A percentile compares a stretch with the other conserved stretches of the same genome.
Conservation (phyloP, 92 coral and sea anemone genomes). For the Chrysogorgia sp. region DNA sequence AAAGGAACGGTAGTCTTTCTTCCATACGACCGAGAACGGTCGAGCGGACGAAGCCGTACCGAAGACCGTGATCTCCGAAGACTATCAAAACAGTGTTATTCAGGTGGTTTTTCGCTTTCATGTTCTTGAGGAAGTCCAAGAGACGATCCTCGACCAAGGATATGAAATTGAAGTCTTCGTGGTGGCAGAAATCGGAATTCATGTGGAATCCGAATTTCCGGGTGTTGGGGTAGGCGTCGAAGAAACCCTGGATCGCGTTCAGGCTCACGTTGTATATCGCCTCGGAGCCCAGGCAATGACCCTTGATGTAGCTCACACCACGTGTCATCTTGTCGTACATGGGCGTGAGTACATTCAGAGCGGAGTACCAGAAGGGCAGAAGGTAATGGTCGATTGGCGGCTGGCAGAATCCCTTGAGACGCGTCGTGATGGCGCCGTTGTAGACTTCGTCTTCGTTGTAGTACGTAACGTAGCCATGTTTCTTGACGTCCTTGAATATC, state of each 20-base stretch:
- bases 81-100: slow-evolving; percentile 73
- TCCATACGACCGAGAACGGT: slow-evolving; percentile 90
- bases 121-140: slow-evolving; percentile 55
- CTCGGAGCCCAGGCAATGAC: slow-evolving; percentile 71
- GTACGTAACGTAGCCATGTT: slow-evolving; percentile 72
- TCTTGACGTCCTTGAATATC: slow-evolving; percentile 67
- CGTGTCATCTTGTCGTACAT: slow-evolving; percentile 52
- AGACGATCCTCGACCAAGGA: slow-evolving; percentile 75
- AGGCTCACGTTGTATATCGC: slow-evolving; percentile 80
- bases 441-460: slow-evolving; percentile 80
- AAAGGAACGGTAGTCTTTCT: slow-evolving; percentile 91
- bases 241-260: slow-evolving; percentile 72
- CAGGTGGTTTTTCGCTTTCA: slow-evolving; percentile 60
- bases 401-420: slow-evolving; percentile 68
- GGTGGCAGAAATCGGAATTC: slow-evolving; percentile 73
- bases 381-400: slow-evolving; percentile 76
- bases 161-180: slow-evolving; percentile 72
- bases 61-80: slow-evolving; percentile 87
- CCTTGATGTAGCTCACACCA: slow-evolving; percentile 65
- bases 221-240: slow-evolving; percentile 70
- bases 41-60: slow-evolving; percentile 80
- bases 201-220: slow-evolving; percentile 81
- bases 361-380: slow-evolving; percentile 83
- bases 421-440: slow-evolving; percentile 70
- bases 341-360: slow-evolving; percentile 53